Conservation (phyloP, 2,113 vertebrate genomes). For the Prolemur simus region DNA sequence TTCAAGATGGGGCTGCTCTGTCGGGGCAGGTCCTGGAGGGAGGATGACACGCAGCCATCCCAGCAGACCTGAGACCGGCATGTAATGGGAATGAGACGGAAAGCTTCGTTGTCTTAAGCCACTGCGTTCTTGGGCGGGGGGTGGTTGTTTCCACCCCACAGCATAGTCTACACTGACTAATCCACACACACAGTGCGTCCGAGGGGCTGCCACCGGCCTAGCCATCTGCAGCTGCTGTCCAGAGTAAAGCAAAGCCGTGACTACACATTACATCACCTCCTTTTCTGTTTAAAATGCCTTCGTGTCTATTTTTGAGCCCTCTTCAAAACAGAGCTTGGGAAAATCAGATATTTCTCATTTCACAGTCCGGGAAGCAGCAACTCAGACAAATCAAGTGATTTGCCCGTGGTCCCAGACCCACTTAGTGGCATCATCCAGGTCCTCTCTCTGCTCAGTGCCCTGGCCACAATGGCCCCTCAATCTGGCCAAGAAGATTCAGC, state of each 20-base stretch:
- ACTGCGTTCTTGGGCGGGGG: not conserved
- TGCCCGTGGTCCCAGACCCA: not conserved
- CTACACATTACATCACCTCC: not conserved
- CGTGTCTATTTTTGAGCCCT: not conserved
- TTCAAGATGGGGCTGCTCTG: not conserved
- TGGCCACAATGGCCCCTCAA: not conserved
- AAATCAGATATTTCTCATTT: not conserved
- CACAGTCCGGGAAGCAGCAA: not conserved
- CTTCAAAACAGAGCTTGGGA: not conserved
- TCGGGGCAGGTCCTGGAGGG: not conserved
- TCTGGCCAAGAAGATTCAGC: not conserved
- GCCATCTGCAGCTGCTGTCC: not conserved
- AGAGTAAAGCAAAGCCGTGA: not conserved
- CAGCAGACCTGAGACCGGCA: not conserved
- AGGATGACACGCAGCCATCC: not conserved
- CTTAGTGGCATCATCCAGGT: not conserved
- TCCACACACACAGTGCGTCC: not conserved
- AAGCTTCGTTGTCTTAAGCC: not conserved
- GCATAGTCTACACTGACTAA: not conserved
- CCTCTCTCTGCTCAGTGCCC: not conserved
- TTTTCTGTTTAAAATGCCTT: not conserved
- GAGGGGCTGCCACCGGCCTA: accelerated
- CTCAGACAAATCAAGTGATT: not conserved
- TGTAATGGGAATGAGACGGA: not conserved
- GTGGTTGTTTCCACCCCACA: not conserved